Percentiles rank a stretch among this genome's conserved stretches.
These are phyloP conservation scores for Thinocorus orbignyianus DNA, from an alignment of 2,113 vertebrate genomes.

Conservation along the genomic window DNA sequence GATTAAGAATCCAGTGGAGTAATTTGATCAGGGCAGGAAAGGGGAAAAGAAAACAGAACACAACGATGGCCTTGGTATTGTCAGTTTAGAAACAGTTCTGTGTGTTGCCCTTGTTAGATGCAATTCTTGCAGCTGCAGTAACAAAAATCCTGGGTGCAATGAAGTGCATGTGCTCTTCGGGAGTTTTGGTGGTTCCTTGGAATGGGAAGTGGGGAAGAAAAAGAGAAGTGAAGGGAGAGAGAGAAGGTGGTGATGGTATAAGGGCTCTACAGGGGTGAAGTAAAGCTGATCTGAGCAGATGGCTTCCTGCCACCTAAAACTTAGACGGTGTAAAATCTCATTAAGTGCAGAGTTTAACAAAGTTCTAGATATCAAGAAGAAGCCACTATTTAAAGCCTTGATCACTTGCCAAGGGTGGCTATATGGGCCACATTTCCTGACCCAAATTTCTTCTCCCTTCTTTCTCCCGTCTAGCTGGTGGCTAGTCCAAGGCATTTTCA, in stretches of 20 bases:
- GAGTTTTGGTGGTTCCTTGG: background rate
- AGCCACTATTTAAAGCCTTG: background rate
- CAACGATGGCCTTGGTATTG: background rate
- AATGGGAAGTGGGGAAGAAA: background rate
- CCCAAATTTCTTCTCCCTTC: background rate
- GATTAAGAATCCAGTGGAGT: background rate
- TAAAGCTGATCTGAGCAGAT: background rate
- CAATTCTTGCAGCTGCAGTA: background rate
- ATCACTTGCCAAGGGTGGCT: background rate
- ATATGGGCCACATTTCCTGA: background rate
- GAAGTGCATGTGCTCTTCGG: background rate
- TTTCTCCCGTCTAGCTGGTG: background rate
- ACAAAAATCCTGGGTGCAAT: background rate
- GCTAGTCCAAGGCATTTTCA: background rate
- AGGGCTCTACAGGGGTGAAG: background rate
- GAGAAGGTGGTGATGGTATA: background rate
- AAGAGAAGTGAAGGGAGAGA: background rate
- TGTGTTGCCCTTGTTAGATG: background rate
- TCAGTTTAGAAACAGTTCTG: background rate
- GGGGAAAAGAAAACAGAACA: background rate
- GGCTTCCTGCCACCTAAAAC: background rate
- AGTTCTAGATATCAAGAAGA: background rate
- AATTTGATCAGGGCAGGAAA: background rate
- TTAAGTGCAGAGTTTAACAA: background rate
- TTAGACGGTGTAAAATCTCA: background rate